phyloP scores from a whole-genome alignment of 2,113 vertebrate species.

The Actenoides hombroni region DNA sequence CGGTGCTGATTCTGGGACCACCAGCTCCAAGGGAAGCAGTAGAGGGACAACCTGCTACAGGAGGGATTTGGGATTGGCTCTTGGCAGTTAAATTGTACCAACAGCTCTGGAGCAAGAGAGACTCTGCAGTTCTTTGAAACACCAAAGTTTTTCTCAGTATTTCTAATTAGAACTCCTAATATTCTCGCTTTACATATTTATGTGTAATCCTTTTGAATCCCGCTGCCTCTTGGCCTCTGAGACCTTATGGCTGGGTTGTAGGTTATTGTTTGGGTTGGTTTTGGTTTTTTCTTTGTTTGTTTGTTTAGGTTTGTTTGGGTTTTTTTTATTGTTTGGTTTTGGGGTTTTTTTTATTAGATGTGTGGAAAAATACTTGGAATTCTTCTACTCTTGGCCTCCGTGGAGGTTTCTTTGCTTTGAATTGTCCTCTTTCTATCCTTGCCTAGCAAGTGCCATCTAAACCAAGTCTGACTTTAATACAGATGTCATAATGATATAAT shows the following conservation, averaged over 20 bases:
- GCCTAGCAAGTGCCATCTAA: background rate
- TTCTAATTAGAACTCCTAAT: background rate
- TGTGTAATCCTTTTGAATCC: background rate
- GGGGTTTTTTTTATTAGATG: background rate
- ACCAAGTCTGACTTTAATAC: background rate
- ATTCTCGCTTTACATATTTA: background rate
- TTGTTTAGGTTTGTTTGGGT: background rate
- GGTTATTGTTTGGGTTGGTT: background rate
- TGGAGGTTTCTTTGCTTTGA: background rate
- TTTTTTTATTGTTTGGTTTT: too few relatives aligned
- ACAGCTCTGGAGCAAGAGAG: background rate
- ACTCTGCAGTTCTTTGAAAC: background rate
- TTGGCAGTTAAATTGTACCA: background rate
- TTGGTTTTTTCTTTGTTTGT: background rate
- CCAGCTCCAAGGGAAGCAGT: too few relatives aligned
- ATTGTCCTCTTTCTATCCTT: background rate
- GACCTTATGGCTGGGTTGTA: background rate
- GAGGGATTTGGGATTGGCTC: background rate
- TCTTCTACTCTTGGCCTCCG: background rate
- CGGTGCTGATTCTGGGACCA: accelerated
- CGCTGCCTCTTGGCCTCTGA: background rate
- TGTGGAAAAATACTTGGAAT: background rate
- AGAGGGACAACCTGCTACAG: background rate
- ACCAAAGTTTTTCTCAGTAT: accelerated
- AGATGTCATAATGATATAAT: background rate